Percentiles rank a stretch among this genome's conserved stretches.
Evolutionary conservation across 2,113 vertebrate species (phyloP).

Genomic region (Periophthalmus modestus): DNA sequence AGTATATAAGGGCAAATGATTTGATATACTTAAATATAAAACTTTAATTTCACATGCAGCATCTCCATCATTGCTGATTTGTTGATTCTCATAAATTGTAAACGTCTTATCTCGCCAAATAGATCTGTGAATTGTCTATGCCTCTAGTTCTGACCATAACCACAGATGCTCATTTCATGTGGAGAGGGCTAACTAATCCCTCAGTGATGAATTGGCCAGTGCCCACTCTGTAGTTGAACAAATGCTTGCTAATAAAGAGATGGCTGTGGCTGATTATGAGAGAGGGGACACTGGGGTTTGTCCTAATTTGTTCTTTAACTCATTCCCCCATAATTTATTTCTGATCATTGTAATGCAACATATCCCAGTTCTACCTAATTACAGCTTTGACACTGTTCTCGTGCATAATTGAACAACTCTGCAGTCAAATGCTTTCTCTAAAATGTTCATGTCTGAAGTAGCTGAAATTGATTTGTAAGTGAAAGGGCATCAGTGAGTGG

Average conservation of each 20-base stretch:
- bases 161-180: too few species aligned
- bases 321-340: conserved; percentile 48
- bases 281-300: conserved; percentile 40
- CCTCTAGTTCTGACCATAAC: too few species aligned
- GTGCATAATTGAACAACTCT: conserved; percentile 51
- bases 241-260: background rate
- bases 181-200: background rate
- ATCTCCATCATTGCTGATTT: background rate
- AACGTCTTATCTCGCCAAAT: background rate
- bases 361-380: conserved; percentile 47
- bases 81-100: background rate
- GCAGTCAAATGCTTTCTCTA: conserved; percentile 38
- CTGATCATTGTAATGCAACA: conserved; percentile 42
- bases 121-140: too few species aligned
- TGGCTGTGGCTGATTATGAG: conserved; percentile 27
- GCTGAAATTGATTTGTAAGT: conserved; percentile 18
- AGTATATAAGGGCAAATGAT: too few species aligned
- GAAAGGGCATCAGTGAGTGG: background rate
- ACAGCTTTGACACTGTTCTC: conserved; percentile 28
- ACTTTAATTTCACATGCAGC: too few species aligned
- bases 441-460: conserved; percentile 11
- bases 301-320: conserved; percentile 47
- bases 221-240: background rate
- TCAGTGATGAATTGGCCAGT: background rate
- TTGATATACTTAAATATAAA: too few species aligned